Evolutionary conservation across 2,888 invertebrate species (phyloP).

Genomic region (Perithous albicinctus): DNA sequence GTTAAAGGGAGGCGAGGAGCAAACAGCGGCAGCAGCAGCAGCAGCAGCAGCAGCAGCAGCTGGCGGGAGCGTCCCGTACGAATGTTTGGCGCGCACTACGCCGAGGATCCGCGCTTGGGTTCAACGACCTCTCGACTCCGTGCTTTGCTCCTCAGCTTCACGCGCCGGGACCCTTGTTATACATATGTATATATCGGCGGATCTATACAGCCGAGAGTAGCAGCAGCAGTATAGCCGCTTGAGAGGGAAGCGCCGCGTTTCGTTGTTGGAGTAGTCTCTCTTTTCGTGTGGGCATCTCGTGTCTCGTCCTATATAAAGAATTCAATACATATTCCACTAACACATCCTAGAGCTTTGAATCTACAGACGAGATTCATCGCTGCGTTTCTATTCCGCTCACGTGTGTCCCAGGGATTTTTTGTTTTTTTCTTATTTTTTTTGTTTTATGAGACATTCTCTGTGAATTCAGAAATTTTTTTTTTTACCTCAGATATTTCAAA

Average conservation of each 20-base stretch:
- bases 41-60: conserved; percentile 55
- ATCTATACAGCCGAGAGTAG: conserved; percentile 63
- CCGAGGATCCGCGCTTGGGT: conserved; percentile 68
- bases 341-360: background rate
- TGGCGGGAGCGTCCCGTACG: conserved; percentile 69
- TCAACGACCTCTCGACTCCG: conserved; percentile 76
- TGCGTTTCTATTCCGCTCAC: background rate
- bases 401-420: background rate
- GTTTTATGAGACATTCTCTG: no score
- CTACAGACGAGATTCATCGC: background rate
- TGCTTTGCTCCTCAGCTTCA: conserved; percentile 76
- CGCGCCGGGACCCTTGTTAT: conserved; percentile 61
- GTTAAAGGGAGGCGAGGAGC: conserved; percentile 32
- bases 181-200: conserved; percentile 42
- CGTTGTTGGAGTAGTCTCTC: conserved; percentile 41
- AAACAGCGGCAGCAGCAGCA: conserved; percentile 39
- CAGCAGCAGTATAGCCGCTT: conserved; percentile 28
- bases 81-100: conserved; percentile 68
- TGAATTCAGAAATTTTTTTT: no score
- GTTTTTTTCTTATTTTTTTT: no score
- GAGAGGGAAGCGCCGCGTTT: conserved; percentile 50
- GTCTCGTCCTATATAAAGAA: conserved; percentile 7
- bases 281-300: conserved; percentile 1
- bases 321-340: conserved; percentile 7
- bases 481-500: no score